Evolutionary conservation across 2,888 invertebrate genomes (phyloP).

Genomic region (Neoitamus cyanurus): DNA sequence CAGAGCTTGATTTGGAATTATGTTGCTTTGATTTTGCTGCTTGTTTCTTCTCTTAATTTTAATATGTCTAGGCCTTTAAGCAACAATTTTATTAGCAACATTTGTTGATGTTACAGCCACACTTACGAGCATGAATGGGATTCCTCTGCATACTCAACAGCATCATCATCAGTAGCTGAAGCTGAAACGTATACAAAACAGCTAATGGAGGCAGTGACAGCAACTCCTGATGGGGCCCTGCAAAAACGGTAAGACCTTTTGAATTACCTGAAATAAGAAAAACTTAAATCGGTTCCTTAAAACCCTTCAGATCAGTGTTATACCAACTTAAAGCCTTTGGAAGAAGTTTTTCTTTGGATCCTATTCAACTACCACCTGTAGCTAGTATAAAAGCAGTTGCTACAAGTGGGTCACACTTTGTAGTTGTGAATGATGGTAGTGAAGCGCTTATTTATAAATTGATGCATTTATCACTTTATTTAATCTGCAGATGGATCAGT

Average conservation of each 20-base stretch:
- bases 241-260: conserved; percentile 58
- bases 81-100: too few relatives aligned
- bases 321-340: conserved; percentile 70
- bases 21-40: too few relatives aligned
- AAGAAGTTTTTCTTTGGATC: conserved; percentile 67
- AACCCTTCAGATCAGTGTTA: conserved; percentile 67
- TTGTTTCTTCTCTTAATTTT: too few relatives aligned
- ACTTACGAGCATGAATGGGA: conserved; percentile 61
- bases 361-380: conserved; percentile 70
- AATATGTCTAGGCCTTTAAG: too few relatives aligned
- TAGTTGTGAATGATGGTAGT: conserved; percentile 70
- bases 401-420: conserved; percentile 70
- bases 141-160: conserved; percentile 53
- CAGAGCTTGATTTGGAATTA: background rate
- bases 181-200: conserved; percentile 62
- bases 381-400: conserved; percentile 69
- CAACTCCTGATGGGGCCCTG: conserved; percentile 60
- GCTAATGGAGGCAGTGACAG: conserved; percentile 64
- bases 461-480: conserved; percentile 33
- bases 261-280: background rate
- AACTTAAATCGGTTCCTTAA: background rate
- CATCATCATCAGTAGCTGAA: conserved; percentile 55
- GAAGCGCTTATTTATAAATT: conserved; percentile 37
- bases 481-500: conserved; percentile 69
- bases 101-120: conserved; percentile 59